phyloP scores from a whole-genome alignment of 1,140 invertebrate genomes.

The Drosophila athabasca region DNA sequence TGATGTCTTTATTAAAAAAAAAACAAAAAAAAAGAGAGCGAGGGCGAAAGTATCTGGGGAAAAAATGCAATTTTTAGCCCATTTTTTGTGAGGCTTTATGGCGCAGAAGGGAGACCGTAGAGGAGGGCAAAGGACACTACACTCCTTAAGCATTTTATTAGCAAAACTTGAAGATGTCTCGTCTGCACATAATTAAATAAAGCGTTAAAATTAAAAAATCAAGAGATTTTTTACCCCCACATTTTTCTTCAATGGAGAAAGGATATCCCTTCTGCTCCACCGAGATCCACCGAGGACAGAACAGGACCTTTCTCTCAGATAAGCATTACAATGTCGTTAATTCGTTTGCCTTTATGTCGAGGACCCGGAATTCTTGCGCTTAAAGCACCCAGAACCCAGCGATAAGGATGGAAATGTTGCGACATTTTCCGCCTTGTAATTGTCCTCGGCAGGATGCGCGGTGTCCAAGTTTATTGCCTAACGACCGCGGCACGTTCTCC shows the following conservation, averaged over 20 bases:
- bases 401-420: slow-evolving; percentile 75
- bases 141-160: slow-evolving; percentile 79
- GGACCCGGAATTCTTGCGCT: slow-evolving; percentile 46
- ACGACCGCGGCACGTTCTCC: slow-evolving; percentile 78
- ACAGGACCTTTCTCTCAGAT: slow-evolving; percentile 50
- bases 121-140: slow-evolving; percentile 8
- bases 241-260: slow-evolving; percentile 17
- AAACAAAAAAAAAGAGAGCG: slow-evolving; percentile 10
- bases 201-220: slow-evolving; percentile 83
- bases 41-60: slow-evolving; percentile 28
- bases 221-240: slow-evolving; percentile 61
- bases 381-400: slow-evolving; percentile 49
- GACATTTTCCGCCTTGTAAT: slow-evolving; percentile 81
- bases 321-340: slow-evolving; percentile 62
- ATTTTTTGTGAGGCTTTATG: slow-evolving; percentile 80
- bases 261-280: slow-evolving; percentile 29
- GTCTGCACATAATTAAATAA: slow-evolving; percentile 82
- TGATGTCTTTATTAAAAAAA: slow-evolving; percentile 82
- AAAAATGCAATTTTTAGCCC: slow-evolving; percentile 75
- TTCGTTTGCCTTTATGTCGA: slow-evolving; percentile 50
- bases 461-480: slow-evolving; percentile 81
- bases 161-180: slow-evolving; percentile 78
- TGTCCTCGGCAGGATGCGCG: slow-evolving; percentile 76
- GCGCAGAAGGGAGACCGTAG: slow-evolving; percentile 31
- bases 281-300: not conserved